phyloP scores from a whole-genome alignment of 2,797 vertebrate species.

The Gymnocypris eckloni region DNA sequence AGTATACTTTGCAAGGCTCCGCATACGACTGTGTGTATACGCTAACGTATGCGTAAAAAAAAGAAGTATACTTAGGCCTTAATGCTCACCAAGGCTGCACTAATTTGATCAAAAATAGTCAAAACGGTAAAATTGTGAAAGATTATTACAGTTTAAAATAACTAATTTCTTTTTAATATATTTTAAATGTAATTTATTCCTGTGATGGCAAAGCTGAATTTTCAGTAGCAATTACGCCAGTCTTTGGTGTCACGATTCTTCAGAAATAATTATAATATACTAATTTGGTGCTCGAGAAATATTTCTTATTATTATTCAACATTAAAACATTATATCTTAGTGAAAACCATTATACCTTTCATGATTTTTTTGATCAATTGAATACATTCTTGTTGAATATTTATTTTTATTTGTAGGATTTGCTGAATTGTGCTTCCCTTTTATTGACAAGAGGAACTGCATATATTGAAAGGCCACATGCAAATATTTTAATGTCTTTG shows the following conservation, averaged over 20 bases:
- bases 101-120: not conserved
- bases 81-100: not conserved
- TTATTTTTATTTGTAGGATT: not conserved
- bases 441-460: not conserved
- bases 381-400: not conserved
- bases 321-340: no score
- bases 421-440: not conserved
- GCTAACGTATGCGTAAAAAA: no score
- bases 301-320: not conserved
- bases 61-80: no score
- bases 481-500: not conserved
- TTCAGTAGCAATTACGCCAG: not conserved
- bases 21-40: no score
- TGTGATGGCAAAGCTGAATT: not conserved
- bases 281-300: not conserved
- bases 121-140: not conserved
- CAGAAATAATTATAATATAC: not conserved
- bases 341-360: not conserved
- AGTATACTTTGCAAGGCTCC: no score
- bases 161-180: not conserved
- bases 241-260: not conserved
- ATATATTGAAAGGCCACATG: not conserved
- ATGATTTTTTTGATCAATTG: not conserved
- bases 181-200: not conserved
- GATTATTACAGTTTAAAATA: not conserved